Evolutionary conservation across 2,113 vertebrate genomes (phyloP).

Genomic region (Ornithorhynchus anatinus): DNA sequence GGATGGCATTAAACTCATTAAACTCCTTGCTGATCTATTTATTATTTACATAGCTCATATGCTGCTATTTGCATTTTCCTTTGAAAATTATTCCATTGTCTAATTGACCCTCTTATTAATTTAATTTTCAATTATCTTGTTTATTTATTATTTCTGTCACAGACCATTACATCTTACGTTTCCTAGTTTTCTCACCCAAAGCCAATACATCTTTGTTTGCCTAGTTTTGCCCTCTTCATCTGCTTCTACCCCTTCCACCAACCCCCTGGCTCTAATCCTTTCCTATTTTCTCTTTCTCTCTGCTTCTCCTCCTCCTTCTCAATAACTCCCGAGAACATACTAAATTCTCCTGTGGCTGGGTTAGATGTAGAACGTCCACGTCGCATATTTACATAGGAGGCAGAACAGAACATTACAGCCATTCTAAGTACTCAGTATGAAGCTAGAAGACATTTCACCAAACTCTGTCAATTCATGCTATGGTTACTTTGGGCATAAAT

Average conservation of each 20-base stretch:
- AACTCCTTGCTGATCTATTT: neutral
- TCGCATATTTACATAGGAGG: too few species aligned
- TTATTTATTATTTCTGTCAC: neutral
- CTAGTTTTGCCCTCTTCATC: neutral
- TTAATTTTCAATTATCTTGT: conserved; percentile 12
- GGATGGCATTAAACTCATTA: neutral
- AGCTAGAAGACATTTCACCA: too few species aligned
- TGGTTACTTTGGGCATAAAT: too few species aligned
- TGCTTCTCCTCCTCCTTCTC: neutral
- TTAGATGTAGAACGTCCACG: too few species aligned
- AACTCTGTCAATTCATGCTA: too few species aligned
- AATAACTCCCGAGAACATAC: too few species aligned
- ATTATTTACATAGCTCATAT: neutral
- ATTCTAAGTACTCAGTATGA: too few species aligned
- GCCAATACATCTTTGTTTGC: neutral
- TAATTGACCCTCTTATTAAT: conserved; percentile 1
- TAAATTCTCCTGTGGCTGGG: too few species aligned
- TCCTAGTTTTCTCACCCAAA: neutral
- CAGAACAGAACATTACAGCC: too few species aligned
- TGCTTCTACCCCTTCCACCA: rapidly evolving
- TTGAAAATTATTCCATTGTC: neutral
- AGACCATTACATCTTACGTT: neutral
- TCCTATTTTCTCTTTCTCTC: neutral
- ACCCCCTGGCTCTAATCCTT: neutral
- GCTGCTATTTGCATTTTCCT: neutral